A percentile compares a stretch with the other conserved stretches of the same genome.
Conservation (phyloP, 2,113 vertebrate species). For the Hypomesus transpacificus region DNA sequence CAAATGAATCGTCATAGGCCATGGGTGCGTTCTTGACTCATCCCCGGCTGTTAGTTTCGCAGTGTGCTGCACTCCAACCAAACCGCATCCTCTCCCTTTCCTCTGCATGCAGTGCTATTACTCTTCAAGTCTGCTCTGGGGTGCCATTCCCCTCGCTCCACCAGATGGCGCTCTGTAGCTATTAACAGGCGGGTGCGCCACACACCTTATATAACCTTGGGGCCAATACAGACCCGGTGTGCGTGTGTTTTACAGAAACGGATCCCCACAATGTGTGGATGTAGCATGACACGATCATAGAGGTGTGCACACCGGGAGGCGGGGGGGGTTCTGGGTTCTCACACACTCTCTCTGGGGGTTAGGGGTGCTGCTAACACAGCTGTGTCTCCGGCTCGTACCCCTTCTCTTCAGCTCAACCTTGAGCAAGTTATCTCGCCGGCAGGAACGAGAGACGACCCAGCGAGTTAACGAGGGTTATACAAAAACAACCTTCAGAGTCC, state of each 20-base stretch:
- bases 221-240: slow-evolving; percentile 21
- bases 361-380: neutral
- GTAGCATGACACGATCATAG: too few species aligned
- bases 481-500: neutral
- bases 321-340: neutral
- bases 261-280: neutral
- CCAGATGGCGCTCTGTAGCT: slow-evolving; percentile 23
- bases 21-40: neutral
- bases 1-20: too few species aligned
- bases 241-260: too few species aligned
- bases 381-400: too few species aligned
- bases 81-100: neutral
- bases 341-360: neutral
- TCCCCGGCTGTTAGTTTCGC: slow-evolving; percentile 22
- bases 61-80: slow-evolving; percentile 51
- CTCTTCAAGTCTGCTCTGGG: neutral
- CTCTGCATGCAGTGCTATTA: neutral
- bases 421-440: neutral
- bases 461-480: neutral
- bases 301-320: neutral
- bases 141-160: slow-evolving; percentile 22
- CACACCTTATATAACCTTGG: slow-evolving; percentile 25
- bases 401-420: neutral
- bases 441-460: neutral
- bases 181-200: slow-evolving; percentile 8